Evolutionary conservation across 1,140 invertebrate species (phyloP), one percentile per base, ranked within the genome.

Genomic region (Octopus sinensis): DNA sequence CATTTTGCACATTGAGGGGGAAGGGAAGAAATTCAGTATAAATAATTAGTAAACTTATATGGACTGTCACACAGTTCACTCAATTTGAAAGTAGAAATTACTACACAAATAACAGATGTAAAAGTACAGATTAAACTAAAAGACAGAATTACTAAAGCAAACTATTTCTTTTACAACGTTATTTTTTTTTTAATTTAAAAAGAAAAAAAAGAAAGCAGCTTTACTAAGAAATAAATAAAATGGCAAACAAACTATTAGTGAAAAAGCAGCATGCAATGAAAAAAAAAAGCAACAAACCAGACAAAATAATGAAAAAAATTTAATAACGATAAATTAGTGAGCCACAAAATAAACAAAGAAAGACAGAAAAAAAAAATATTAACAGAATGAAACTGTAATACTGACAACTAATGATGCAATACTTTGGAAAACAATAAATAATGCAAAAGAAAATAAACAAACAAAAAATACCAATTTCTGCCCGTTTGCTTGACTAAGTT

Each of bases 241-340:
- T 53, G 43, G 54, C 10, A 54, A 56, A 53, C 78, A 79, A 77
- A 77, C 76, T 77, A 51, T 53, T 77, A 52, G 30, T 77, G 4
- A 77, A 53, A 30, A 54, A 79, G 78, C 54, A 54, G 13, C 53
- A 79, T 56, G 54, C 54, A 79, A 56, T 79, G 54, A 53, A 54
- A 53, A 56, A 79, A 54, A 79, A 79, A 54, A 79, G 54, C 78
- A 79, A 79, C 53, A 79, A 79, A 79, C 23, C 23, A 56, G 78
- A 56, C 76, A 77, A 77, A 79, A 79, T 13, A 79, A 54, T 17
- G 23, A 79, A 56, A 79, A 54, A 79, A 79, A 54, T 79, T 79
- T 79, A 79, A 79, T 79, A 56, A 62, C 78, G 53, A 56, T 79
- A 56, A 62, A 79, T 79, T 56, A 79, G 78, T 79, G 54, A 62